Conservation (phyloP, 2,888 invertebrate genomes). For the Oscheius sp. region DNA sequence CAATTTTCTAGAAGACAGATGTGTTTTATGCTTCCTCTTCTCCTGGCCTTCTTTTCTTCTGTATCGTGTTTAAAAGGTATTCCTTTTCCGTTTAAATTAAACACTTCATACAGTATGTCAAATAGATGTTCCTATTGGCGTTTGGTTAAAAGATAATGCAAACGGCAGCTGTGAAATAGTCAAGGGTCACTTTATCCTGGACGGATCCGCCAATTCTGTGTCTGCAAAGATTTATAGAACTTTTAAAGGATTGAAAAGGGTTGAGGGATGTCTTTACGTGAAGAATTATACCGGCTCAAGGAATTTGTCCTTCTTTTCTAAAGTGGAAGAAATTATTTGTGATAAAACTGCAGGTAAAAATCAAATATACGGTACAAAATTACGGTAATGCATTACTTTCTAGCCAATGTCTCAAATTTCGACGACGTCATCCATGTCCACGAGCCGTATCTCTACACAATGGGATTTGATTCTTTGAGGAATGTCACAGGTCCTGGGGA, state of each 20-base stretch:
- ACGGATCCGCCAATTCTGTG: not conserved
- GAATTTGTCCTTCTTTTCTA: not conserved
- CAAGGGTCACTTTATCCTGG: slow-evolving; percentile 11
- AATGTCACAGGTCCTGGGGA: not conserved
- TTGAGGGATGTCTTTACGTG: not conserved
- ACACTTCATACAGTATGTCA: not conserved
- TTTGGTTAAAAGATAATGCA: not conserved
- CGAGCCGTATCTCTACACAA: not conserved
- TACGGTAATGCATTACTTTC: too few relatives aligned
- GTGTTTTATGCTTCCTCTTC: too few relatives aligned
- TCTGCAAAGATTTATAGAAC: not conserved
- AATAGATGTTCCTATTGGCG: not conserved
- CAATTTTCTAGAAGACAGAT: too few relatives aligned
- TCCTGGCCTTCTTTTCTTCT: too few relatives aligned
- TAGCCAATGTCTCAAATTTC: not conserved
- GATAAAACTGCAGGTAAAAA: not conserved
- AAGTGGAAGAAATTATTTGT: not conserved
- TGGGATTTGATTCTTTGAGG: slow-evolving; percentile 1
- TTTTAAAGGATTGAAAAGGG: not conserved
- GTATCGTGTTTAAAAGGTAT: too few relatives aligned
- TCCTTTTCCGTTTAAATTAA: too few relatives aligned
- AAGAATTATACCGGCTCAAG: not conserved
- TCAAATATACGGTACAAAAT: too few relatives aligned
- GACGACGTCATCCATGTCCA: not conserved
- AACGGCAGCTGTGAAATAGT: not conserved